Evolutionary conservation across 2,888 invertebrate species (phyloP).

Genomic region (Campoplex capitator): DNA sequence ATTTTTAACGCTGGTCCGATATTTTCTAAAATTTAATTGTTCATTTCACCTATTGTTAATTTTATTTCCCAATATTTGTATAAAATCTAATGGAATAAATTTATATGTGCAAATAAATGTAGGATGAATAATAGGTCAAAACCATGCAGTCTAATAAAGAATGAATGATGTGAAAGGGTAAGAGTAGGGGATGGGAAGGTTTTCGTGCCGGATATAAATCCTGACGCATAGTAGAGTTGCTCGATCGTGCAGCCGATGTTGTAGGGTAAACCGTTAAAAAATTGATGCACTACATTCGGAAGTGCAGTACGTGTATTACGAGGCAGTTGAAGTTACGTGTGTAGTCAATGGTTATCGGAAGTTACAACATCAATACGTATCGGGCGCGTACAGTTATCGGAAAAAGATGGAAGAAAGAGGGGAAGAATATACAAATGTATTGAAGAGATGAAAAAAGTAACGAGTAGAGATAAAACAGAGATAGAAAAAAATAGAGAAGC

Average conservation of each 20-base stretch:
- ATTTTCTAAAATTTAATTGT: neutral
- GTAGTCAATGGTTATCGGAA: constrained; percentile 82
- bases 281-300: constrained; percentile 80
- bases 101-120: neutral
- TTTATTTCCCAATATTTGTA: neutral
- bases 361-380: constrained; percentile 82
- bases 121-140: neutral
- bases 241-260: constrained; percentile 36
- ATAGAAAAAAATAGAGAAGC: constrained; percentile 30
- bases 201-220: constrained; percentile 70
- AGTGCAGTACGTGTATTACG: constrained; percentile 74
- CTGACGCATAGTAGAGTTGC: constrained; percentile 47
- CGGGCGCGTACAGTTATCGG: constrained; percentile 74
- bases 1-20: neutral
- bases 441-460: constrained; percentile 22
- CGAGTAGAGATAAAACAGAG: constrained; percentile 22
- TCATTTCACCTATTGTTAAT: neutral
- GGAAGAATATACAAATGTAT: constrained; percentile 51
- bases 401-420: constrained; percentile 38
- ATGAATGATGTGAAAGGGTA: constrained; percentile 1
- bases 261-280: constrained; percentile 74
- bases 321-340: constrained; percentile 78
- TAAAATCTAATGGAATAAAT: neutral
- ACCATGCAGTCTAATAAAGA: constrained; percentile 1
- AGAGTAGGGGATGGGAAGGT: neutral